Evolutionary conservation across 2,113 vertebrate species (phyloP), one percentile per base, ranked within the genome.

Genomic region (Cyanocitta stelleri): DNA sequence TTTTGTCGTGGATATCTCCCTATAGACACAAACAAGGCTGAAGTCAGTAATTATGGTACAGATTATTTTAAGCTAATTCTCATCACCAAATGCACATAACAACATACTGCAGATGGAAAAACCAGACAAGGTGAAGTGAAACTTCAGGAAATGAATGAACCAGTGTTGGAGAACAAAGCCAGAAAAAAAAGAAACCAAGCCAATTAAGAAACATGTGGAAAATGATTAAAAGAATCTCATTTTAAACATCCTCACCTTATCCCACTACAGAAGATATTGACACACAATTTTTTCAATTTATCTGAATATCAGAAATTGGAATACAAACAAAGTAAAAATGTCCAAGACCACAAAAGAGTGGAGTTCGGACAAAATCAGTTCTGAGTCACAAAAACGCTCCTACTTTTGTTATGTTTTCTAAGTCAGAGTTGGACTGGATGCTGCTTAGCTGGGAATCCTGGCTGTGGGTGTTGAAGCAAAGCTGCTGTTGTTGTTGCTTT

Each of bases 91-190:
- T 80, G 71, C 87, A 49, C 85, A 94, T 67, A 95, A 92, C 67
- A 93, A 97, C 84, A 86, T 64, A 63, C 84, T 93, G 78, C 93
- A 95, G 96, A 94, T 59, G 7, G 91, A 91, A 97, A 98, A 97
- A 92, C 26, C 93, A 96, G 96, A 95, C 87, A 90, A 96, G 84
- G 91, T 85, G 62, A 92, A 96, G 94, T 95, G 95, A 97, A 97
- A 97, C 89, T 95, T 97, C 96, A 97, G 97, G 95, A 97, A 97
- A 88, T 84, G 44, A 96, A 94, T 90, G 97, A 97, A 96, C 89
- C 87, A 56, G 52, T 69, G 54, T 15, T 76, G 81, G 93, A 97
- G 86, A 97, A 97, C 96, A 97, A 97, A 97, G 95, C 37, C 78
- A 93, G 89, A 96, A 81, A 62, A 83, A 71, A 74, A 84, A 92